phyloP scores from a whole-genome alignment of 2,113 vertebrate genomes.

The Heterocephalus glaber region DNA sequence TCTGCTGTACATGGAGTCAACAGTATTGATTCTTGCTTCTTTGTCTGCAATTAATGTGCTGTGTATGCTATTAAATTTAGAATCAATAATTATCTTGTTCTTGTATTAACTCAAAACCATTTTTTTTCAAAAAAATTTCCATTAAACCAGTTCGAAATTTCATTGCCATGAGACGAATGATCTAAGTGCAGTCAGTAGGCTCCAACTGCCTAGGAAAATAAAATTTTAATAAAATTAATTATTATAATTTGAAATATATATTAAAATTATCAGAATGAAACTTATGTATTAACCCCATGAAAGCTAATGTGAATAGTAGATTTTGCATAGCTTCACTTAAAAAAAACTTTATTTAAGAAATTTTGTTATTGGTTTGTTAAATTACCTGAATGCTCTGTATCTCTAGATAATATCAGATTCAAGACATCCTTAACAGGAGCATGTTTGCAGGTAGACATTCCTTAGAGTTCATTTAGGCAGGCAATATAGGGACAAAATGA shows the following conservation, averaged over 20 bases:
- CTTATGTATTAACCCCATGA: neutral
- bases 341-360: neutral
- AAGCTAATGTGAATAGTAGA: neutral
- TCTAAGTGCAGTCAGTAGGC: neutral
- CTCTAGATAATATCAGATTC: neutral
- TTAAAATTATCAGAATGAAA: neutral
- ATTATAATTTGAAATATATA: neutral
- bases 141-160: constrained; percentile 36
- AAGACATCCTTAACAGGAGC: neutral
- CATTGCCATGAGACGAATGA: neutral
- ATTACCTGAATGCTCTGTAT: neutral
- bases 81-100: constrained; percentile 56
- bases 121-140: constrained; percentile 9
- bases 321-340: neutral
- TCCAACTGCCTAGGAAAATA: neutral
- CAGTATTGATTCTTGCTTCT: constrained; percentile 57
- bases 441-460: neutral
- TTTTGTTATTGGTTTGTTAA: neutral
- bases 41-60: constrained; percentile 58
- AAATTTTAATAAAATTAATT: neutral
- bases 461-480: neutral
- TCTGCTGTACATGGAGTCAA: constrained; percentile 40
- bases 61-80: constrained; percentile 49
- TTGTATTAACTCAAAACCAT: constrained; percentile 31
- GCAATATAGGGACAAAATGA: neutral